Evolutionary conservation across 2,797 vertebrate genomes (phyloP).

Genomic region (Mycteria americana): DNA sequence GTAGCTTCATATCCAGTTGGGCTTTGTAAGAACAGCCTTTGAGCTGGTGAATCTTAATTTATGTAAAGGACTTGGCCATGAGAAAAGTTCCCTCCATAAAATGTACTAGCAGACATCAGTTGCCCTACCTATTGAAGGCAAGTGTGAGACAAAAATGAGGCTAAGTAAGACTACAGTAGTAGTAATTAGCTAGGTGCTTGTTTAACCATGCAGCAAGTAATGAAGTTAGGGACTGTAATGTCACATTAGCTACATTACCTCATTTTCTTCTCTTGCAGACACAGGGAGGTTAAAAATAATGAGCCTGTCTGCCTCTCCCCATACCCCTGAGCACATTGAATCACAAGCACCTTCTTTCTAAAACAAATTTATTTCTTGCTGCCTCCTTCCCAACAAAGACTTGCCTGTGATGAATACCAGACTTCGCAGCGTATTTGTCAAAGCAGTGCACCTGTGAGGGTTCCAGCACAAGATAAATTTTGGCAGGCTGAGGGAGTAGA

Average conservation of each 20-base stretch:
- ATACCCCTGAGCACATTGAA: conserved; percentile 77
- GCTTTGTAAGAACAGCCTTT: neutral
- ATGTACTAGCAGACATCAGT: neutral
- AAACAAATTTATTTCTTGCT: conserved; percentile 94
- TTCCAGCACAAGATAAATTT: conserved; percentile 90
- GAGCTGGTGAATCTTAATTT: neutral
- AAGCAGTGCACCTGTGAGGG: conserved; percentile 90
- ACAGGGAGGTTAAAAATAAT: conserved; percentile 64
- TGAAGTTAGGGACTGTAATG: conserved; percentile 50
- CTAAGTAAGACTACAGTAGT: neutral
- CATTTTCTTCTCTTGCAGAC: conserved; percentile 49
- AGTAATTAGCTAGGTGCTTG: conserved; percentile 27
- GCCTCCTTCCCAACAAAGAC: conserved; percentile 85
- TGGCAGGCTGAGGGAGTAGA: conserved; percentile 68
- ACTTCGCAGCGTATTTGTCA: conserved; percentile 91
- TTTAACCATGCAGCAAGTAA: conserved; percentile 54
- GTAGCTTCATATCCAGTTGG: neutral
- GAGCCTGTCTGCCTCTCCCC: conserved; percentile 56
- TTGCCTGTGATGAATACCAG: conserved; percentile 80
- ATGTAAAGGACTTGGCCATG: neutral
- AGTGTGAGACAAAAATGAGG: neutral
- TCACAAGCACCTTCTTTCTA: conserved; percentile 81
- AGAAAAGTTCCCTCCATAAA: neutral
- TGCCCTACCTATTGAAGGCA: neutral
- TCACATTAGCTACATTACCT: conserved; percentile 50